Conservation (phyloP, 2,113 vertebrate genomes). For the Oreochromis spilurus region DNA sequence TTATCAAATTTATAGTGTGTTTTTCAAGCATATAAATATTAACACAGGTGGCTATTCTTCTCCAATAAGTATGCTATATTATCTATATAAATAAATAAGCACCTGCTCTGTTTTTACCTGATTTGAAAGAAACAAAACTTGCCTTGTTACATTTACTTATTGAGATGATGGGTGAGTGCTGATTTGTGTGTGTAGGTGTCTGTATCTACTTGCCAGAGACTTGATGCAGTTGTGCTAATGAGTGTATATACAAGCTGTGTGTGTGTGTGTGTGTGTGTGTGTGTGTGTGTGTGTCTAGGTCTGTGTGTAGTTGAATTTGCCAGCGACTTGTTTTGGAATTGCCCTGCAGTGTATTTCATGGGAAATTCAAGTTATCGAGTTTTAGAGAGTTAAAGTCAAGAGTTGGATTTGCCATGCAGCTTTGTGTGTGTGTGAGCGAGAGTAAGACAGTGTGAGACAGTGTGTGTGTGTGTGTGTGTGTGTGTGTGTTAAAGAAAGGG, state of each 20-base stretch:
- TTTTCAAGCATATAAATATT: not conserved
- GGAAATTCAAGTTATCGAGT: constrained; percentile 41
- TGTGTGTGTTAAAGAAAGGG: constrained; percentile 13
- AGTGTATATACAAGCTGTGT: not conserved
- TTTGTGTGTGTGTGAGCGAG: not conserved
- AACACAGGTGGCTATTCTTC: not conserved
- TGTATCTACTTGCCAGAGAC: not conserved
- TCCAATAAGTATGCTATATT: too few species aligned
- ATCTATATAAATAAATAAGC: not conserved
- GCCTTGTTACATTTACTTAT: not conserved
- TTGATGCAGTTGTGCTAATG: not conserved
- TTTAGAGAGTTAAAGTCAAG: constrained; percentile 41
- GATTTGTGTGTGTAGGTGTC: constrained; percentile 5
- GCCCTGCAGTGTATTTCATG: constrained; percentile 33
- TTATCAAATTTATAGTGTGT: not conserved
- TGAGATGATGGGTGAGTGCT: not conserved
- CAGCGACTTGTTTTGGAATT: constrained; percentile 32
- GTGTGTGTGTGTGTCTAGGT: not conserved
- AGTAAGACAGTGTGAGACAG: not conserved
- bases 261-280: not conserved
- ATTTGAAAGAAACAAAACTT: not conserved
- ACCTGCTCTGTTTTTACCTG: not conserved
- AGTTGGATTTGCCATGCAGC: constrained; percentile 47
- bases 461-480: not conserved
- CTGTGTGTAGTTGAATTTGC: not conserved